Evolutionary conservation across 2,888 invertebrate species (phyloP).

Genomic region (Lampropteryx suffumata): DNA sequence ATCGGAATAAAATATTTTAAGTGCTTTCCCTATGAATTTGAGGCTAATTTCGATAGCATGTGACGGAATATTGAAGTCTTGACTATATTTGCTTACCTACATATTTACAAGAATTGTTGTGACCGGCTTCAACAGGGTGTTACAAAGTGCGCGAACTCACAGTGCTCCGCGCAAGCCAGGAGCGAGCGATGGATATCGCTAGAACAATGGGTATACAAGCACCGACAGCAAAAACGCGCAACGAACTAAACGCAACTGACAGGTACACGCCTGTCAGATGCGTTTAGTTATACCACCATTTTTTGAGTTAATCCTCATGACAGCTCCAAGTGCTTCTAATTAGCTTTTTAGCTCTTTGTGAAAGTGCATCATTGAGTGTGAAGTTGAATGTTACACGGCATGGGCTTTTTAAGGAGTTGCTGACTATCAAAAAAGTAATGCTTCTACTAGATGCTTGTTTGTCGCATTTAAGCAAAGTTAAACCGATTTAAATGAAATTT

Average conservation of each 20-base stretch:
- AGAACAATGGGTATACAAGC: slow-evolving; percentile 28
- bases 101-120: background rate
- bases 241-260: slow-evolving; percentile 20
- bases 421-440: too few species aligned
- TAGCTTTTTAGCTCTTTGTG: slow-evolving; percentile 17
- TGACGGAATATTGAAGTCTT: too few species aligned
- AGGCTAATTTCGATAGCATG: too few species aligned
- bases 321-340: slow-evolving; percentile 18
- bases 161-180: slow-evolving; percentile 6
- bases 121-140: slow-evolving; percentile 7
- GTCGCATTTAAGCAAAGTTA: too few species aligned
- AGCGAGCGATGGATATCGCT: slow-evolving; percentile 19
- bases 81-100: too few species aligned
- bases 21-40: too few species aligned
- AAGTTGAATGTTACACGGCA: background rate
- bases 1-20: too few species aligned
- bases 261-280: slow-evolving; percentile 25
- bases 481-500: too few species aligned
- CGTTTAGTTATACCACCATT: slow-evolving; percentile 20
- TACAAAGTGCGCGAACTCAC: slow-evolving; percentile 14
- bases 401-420: background rate
- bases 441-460: too few species aligned
- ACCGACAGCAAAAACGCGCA: slow-evolving; percentile 26
- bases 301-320: slow-evolving; percentile 19
- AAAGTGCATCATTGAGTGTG: slow-evolving; percentile 10